These are phyloP conservation scores for Anser brachyrhynchus DNA, from an alignment of 2,113 vertebrate genomes.

Conservation along the genomic window DNA sequence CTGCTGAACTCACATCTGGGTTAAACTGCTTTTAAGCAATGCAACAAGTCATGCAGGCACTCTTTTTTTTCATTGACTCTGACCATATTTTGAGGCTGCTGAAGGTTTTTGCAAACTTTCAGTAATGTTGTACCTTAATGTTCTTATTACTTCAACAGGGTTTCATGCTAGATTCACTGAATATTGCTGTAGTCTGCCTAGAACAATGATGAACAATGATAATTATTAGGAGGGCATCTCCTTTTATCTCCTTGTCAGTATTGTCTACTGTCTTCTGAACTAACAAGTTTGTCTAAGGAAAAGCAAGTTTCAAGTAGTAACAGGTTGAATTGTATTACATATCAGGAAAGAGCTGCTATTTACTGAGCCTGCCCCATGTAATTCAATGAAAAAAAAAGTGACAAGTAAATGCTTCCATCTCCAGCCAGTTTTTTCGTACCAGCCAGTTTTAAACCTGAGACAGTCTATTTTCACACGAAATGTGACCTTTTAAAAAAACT, in stretches of 20 bases:
- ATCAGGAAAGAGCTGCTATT: conserved; percentile 52
- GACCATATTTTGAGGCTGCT: background rate
- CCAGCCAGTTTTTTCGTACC: conserved; percentile 54
- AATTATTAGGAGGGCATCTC: background rate
- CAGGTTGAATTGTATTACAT: conserved; percentile 61
- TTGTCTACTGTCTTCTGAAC: background rate
- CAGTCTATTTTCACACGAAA: conserved; percentile 66
- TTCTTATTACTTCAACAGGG: background rate
- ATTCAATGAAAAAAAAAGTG: conserved; percentile 58
- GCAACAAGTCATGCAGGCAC: background rate
- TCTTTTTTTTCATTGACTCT: background rate
- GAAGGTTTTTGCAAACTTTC: background rate
- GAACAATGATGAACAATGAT: conserved; percentile 20
- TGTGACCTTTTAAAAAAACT: conserved; percentile 65
- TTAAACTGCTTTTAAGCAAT: background rate
- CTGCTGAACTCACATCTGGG: background rate
- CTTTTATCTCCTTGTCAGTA: conserved; percentile 35
- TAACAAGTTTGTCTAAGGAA: conserved; percentile 48
- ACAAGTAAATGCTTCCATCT: conserved; percentile 57
- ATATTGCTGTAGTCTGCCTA: conserved; percentile 32
- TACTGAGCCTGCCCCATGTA: conserved; percentile 60
- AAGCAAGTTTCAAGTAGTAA: conserved; percentile 69
- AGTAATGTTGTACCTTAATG: background rate
- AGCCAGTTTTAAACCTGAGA: conserved; percentile 71
- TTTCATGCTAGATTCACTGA: conserved; percentile 9